Evolutionary conservation across 1,140 invertebrate genomes (phyloP), one percentile per base, ranked within the genome.

Genomic region (Zaprionus tsacasi): DNA sequence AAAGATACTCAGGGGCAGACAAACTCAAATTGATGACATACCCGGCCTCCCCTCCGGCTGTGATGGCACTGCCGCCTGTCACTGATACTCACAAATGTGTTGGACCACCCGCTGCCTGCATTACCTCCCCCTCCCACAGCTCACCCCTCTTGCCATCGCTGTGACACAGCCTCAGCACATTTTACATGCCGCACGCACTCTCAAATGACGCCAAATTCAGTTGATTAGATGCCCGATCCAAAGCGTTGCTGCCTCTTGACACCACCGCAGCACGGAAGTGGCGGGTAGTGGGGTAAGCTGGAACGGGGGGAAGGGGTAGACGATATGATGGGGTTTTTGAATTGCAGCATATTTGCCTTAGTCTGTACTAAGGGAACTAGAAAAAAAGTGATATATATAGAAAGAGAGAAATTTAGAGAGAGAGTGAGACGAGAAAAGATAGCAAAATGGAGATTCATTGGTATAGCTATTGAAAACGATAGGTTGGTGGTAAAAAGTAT

Each of bases 11-110:
- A 12, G 35, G 17, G 30, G 50, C 48, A 66, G 61, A 67, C 73
- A 88, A 88, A 88, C 83, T 65, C 75, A 85, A 89, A 89, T 89
- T 89, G 85, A 89, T 89, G 85, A 89, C 81, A 89, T 81, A 75
- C 85, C 40, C n/a, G n/a, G 15, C 6, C 40, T 5, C 27, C 27
- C 27, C 27, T 5, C 27, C 3, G 40, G 85, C 81, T 83, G 85
- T 40, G 36, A 57, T 40, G 30, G 52, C 21, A 21, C 11, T 45
- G 58, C 48, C 70, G 71, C 57, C 63, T 85, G 78, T 85, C 81
- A 83, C 68, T 67, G 79, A 56, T 83, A 85, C 81, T 85, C 70
- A 70, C 81, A 83, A 80, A 83, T 74, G 66, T 48, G 66, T 35
- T 68, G 21, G 4, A 25, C 17, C 45, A 50, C 45, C 45, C 45